A percentile compares a stretch with the other conserved stretches of the same genome.
Conservation (phyloP, 1,140 invertebrate species). For the Mylabris phalerata region DNA sequence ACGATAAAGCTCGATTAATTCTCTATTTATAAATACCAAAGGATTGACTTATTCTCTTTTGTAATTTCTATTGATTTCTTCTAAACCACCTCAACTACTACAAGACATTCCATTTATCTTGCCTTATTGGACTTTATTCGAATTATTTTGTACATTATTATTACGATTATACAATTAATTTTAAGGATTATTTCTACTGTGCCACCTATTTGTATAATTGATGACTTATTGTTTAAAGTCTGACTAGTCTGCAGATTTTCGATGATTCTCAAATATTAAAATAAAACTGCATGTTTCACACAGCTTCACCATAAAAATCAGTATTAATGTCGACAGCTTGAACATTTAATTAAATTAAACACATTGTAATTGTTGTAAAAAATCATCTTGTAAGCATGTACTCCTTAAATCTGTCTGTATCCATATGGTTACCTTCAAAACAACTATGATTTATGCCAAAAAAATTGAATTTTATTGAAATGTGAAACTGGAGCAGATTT, state of each 20-base stretch:
- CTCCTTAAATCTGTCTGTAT: no score
- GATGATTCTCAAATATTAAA: neutral
- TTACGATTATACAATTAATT: no score
- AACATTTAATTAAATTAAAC: neutral
- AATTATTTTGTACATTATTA: no score
- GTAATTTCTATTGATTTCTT: neutral
- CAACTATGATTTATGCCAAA: neutral
- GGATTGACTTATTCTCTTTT: neutral
- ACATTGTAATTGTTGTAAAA: neutral
- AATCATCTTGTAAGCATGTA: no score
- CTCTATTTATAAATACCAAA: slow-evolving; percentile 11
- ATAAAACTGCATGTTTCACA: neutral
- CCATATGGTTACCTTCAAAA: slow-evolving; percentile 3
- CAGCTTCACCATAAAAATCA: neutral
- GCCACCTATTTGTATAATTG: no score
- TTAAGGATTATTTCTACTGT: no score
- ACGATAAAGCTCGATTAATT: slow-evolving; percentile 3
- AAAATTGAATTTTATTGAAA: slow-evolving; percentile 12
- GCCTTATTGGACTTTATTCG: no score
- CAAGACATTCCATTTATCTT: neutral
- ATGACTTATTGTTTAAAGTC: neutral
- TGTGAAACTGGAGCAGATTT: slow-evolving; percentile 4
- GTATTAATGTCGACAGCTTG: neutral
- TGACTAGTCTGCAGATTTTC: neutral
- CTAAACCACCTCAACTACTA: no score